These are phyloP conservation scores for Pyrrhopygopsis socrates DNA, from an alignment of 2,888 invertebrate species.

Conservation along the genomic window DNA sequence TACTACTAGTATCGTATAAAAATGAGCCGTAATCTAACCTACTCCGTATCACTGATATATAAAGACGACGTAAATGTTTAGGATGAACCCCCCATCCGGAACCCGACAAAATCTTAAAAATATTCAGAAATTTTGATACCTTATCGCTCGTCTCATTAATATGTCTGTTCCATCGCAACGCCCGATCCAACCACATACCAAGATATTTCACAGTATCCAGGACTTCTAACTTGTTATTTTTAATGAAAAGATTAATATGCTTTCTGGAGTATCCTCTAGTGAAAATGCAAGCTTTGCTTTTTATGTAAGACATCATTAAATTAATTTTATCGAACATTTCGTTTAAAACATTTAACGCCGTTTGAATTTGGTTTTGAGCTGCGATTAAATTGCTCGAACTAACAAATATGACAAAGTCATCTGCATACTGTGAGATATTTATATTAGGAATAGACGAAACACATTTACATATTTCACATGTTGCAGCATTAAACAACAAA, in stretches of 20 bases:
- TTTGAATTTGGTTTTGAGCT: no score
- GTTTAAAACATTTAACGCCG: no score
- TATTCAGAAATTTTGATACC: conserved; percentile 70
- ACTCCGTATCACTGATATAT: conserved; percentile 80
- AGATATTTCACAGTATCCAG: conserved; percentile 32
- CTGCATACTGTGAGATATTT: no score
- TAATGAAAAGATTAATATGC: no score
- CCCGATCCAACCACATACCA: conserved; percentile 31
- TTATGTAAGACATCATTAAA: not conserved
- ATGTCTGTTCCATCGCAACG: conserved; percentile 29
- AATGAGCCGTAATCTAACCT: conserved; percentile 76
- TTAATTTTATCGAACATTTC: no score
- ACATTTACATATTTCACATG: no score
- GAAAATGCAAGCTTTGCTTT: conserved; percentile 40
- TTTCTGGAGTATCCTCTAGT: not conserved
- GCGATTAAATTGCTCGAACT: no score
- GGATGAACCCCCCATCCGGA: conserved; percentile 84
- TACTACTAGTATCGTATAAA: conserved; percentile 32
- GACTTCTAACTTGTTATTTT: not conserved
- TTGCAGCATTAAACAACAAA: not conserved
- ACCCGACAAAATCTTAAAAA: conserved; percentile 81
- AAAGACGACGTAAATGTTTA: conserved; percentile 78
- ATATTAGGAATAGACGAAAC: no score
- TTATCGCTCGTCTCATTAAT: conserved; percentile 68
- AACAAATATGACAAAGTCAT: no score